Evolutionary conservation across 2,797 vertebrate genomes (phyloP).

Genomic region (Lacerta viridis): DNA sequence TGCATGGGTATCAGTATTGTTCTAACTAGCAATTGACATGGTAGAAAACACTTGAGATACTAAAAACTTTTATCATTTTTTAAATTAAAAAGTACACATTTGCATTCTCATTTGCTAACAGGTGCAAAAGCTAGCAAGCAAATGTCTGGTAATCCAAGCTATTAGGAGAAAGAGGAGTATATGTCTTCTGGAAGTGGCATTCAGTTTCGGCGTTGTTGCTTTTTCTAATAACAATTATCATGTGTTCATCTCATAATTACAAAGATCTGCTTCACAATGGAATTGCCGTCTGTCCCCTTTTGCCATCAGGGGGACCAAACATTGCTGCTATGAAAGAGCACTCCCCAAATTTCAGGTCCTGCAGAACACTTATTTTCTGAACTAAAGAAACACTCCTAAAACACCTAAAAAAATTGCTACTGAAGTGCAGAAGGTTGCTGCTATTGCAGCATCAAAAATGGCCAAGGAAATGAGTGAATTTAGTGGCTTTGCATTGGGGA

Average conservation of each 20-base stretch:
- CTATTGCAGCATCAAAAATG: too few species aligned
- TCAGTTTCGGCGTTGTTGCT: background rate
- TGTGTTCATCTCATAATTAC: background rate
- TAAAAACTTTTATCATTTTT: background rate
- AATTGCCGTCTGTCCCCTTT: background rate
- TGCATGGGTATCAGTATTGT: background rate
- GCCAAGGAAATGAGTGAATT: too few species aligned
- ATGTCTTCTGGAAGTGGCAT: background rate
- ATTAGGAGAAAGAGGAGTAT: background rate
- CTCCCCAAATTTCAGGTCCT: background rate
- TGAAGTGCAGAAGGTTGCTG: background rate
- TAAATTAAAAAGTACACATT: constrained; percentile 26
- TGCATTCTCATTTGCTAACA: background rate
- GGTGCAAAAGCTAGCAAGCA: background rate
- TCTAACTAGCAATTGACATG: background rate
- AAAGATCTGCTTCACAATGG: accelerated
- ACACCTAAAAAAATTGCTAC: background rate
- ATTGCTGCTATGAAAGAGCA: background rate
- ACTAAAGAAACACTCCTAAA: background rate
- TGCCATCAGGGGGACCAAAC: background rate
- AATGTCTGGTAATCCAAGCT: constrained; percentile 7
- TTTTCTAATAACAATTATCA: background rate
- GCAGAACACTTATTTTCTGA: background rate
- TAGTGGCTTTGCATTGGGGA: too few species aligned
- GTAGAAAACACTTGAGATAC: background rate